These are phyloP conservation scores for Nudaria mundana DNA, from an alignment of 2,888 invertebrate genomes.

Conservation along the genomic window DNA sequence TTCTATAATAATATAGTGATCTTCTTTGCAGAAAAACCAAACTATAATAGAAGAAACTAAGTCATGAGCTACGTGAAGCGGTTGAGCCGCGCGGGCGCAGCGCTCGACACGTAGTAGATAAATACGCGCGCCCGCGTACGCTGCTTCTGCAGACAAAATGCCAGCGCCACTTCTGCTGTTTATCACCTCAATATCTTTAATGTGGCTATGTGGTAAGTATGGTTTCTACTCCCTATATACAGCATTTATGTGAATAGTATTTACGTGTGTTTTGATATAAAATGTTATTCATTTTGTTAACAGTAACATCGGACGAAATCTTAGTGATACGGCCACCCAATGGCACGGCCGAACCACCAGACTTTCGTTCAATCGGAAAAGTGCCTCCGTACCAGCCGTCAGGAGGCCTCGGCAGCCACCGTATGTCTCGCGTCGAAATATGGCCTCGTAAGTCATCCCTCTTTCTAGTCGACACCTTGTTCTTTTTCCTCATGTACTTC, in stretches of 20 bases:
- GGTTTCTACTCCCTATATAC: too few relatives aligned
- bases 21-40: too few relatives aligned
- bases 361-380: conserved; percentile 62
- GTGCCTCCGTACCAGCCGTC: conserved; percentile 77
- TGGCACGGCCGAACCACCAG: conserved; percentile 55
- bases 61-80: conserved; percentile 50
- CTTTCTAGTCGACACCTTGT: too few relatives aligned
- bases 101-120: conserved; percentile 57
- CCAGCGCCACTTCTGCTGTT: conserved; percentile 47
- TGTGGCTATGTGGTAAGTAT: conserved; percentile 60
- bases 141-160: conserved; percentile 44
- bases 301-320: conserved; percentile 52
- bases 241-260: too few relatives aligned
- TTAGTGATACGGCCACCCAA: conserved; percentile 49
- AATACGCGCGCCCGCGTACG: conserved; percentile 20
- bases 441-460: conserved; percentile 71
- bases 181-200: conserved; percentile 40
- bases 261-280: neutral
- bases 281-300: neutral
- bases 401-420: conserved; percentile 60
- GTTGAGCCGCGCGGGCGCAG: conserved; percentile 40
- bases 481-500: too few relatives aligned
- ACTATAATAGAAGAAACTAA: too few relatives aligned
- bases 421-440: conserved; percentile 54
- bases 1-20: too few relatives aligned